These are phyloP conservation scores for Antigone vipio DNA, from an alignment of 2,113 vertebrate species.

Conservation along the genomic window DNA sequence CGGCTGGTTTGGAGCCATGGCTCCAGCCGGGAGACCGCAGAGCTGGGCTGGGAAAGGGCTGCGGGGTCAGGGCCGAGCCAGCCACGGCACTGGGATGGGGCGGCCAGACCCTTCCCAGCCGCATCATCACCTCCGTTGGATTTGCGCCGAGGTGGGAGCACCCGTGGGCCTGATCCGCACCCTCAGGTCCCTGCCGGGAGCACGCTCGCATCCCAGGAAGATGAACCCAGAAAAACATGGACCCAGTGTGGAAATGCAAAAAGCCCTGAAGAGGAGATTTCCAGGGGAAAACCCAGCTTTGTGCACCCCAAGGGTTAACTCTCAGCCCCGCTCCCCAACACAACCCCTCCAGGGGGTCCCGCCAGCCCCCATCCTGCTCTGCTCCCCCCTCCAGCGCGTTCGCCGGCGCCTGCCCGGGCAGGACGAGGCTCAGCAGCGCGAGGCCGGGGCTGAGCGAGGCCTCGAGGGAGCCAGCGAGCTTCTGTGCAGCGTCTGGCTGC, in stretches of 20 bases:
- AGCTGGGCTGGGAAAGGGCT: not conserved
- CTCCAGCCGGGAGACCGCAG: not conserved
- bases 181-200: not conserved
- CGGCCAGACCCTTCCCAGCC: not conserved
- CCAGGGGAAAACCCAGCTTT: not conserved
- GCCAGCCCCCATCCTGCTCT: not conserved
- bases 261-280: not conserved
- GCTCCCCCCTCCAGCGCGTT: not conserved
- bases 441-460: not conserved
- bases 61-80: not conserved
- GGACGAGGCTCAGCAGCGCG: not conserved
- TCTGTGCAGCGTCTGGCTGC: conserved; percentile 23
- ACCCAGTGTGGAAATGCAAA: not conserved
- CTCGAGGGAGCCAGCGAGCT: conserved; percentile 14
- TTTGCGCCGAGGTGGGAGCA: not conserved
- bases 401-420: not conserved
- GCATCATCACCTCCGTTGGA: not conserved
- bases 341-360: not conserved
- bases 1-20: not conserved
- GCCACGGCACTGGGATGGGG: not conserved
- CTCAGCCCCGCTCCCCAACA: not conserved
- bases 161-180: fast-evolving
- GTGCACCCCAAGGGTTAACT: not conserved
- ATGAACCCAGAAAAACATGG: not conserved
- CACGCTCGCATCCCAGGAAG: not conserved